Evolutionary conservation across 2,797 vertebrate species (phyloP).

Genomic region (Anguilla obscura): DNA sequence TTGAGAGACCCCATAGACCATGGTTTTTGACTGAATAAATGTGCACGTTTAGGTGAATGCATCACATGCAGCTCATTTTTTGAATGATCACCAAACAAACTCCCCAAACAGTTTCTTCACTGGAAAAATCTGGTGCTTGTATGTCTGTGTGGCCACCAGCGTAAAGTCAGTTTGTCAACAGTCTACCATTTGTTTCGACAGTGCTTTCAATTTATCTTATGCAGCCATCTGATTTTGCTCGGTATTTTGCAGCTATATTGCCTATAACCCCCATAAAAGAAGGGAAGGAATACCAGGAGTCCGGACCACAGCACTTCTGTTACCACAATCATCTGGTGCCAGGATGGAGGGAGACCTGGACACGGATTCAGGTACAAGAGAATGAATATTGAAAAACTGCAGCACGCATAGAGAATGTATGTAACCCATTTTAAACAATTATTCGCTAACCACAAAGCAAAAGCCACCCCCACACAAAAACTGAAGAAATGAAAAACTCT

Average conservation of each 20-base stretch:
- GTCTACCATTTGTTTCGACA: background rate
- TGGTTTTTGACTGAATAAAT: background rate
- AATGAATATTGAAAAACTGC: background rate
- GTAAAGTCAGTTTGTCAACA: background rate
- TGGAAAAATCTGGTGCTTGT: no score
- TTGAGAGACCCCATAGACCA: background rate
- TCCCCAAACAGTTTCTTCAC: background rate
- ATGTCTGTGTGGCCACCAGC: background rate
- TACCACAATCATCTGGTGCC: slow-evolving; percentile 76
- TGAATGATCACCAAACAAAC: background rate
- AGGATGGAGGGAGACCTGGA: slow-evolving; percentile 89
- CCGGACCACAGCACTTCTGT: slow-evolving; percentile 72
- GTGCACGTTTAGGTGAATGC: background rate
- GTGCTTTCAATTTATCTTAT: background rate
- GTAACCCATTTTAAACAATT: no score
- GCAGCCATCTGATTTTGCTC: background rate
- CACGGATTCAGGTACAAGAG: slow-evolving; percentile 79
- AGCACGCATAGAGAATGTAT: no score
- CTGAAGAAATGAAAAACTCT: no score
- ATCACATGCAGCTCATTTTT: background rate
- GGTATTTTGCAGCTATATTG: slow-evolving; percentile 47
- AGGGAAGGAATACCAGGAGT: slow-evolving; percentile 49
- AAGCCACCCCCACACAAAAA: no score
- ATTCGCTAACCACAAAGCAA: no score
- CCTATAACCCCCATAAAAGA: slow-evolving; percentile 60